Evolutionary conservation across 2,797 vertebrate species (phyloP), one percentile per base, ranked within the genome.

Genomic region (Smutsia gigantea): DNA sequence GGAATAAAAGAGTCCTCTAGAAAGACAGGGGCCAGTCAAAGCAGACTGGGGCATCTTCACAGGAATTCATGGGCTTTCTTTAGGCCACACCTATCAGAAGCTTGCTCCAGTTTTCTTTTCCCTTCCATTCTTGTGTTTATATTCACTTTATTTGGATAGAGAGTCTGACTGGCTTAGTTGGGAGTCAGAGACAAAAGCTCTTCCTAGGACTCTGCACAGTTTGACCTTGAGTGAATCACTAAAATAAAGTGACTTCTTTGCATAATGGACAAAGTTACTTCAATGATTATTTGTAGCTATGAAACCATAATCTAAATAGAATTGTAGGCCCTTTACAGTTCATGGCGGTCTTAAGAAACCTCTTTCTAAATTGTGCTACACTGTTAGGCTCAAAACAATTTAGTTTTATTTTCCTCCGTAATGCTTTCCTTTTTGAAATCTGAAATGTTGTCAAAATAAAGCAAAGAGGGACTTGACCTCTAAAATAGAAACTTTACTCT

Each of bases 371-470:
- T 51, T 63, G 57, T 72, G 42, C 23, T 91, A 6, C 9, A 74
- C 34, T 27, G 0, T 78, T 71, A 90, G 19, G 13, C 55, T 91
- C 42, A 82, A 63, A 21, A 39, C 42, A 71, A 51, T 83, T 94
- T 78, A 82, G 59, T 89, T 83, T 90, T 93, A 74, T 93, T 94
- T 96, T 93, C 31, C 46, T 66, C 89, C 64, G 37, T 66, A 63
- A 87, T 83, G 17, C 64, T 78, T 89, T 82, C 68, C 34, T 84
- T 83, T 83, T 42, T 77, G 84, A 64, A 93, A 63, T 89, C 78
- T 88, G 69, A 91, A 93, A 29, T 46, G 25, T 64, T 63, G 29
- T 92, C 42, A 89, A 89, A 83, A 90, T 87, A 93, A 92, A 96
- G 51, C 69, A 90, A 86, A 89, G 34, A 89, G 8, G 17, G 37